phyloP scores from a whole-genome alignment of 2,888 invertebrate genomes.

The Micoletzkya japonica region DNA sequence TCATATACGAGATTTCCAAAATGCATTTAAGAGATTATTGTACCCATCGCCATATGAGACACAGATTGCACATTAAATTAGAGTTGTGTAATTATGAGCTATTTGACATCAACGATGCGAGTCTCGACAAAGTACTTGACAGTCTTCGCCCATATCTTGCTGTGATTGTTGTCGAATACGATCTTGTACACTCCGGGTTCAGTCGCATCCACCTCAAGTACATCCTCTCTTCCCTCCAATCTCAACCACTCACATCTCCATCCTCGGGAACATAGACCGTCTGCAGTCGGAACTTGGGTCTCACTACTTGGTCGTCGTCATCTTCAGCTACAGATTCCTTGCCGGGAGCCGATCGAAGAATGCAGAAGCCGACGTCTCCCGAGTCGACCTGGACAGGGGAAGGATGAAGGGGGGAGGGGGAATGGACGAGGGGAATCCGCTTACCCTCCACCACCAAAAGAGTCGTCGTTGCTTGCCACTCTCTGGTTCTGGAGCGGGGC shows the following conservation, averaged over 20 bases:
- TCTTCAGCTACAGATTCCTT: slow-evolving; percentile 44
- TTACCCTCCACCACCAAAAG: slow-evolving; percentile 28
- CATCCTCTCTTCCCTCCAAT: not conserved
- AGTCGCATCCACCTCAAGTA: slow-evolving; percentile 40
- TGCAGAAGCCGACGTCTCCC: slow-evolving; percentile 42
- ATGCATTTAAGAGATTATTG: too few relatives aligned
- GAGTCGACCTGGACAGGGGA: slow-evolving; percentile 33
- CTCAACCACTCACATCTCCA: slow-evolving; percentile 38
- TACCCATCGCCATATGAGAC: too few relatives aligned
- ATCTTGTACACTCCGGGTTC: slow-evolving; percentile 55
- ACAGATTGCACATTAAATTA: too few relatives aligned
- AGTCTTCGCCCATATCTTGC: slow-evolving; percentile 44
- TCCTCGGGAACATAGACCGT: slow-evolving; percentile 57
- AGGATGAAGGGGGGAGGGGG: not conserved
- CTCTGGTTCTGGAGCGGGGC: slow-evolving; percentile 1
- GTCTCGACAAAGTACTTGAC: slow-evolving; percentile 42
- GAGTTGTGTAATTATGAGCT: too few relatives aligned
- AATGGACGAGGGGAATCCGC: not conserved
- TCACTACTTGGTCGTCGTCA: slow-evolving; percentile 44
- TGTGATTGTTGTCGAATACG: slow-evolving; percentile 57
- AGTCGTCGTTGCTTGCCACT: slow-evolving; percentile 8
- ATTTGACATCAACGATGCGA: slow-evolving; percentile 15
- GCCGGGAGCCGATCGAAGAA: slow-evolving; percentile 38
- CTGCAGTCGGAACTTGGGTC: slow-evolving; percentile 54
- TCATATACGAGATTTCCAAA: too few relatives aligned